Evolutionary conservation across 2,888 invertebrate species (phyloP).

Genomic region (Agrenia bidenticulata): DNA sequence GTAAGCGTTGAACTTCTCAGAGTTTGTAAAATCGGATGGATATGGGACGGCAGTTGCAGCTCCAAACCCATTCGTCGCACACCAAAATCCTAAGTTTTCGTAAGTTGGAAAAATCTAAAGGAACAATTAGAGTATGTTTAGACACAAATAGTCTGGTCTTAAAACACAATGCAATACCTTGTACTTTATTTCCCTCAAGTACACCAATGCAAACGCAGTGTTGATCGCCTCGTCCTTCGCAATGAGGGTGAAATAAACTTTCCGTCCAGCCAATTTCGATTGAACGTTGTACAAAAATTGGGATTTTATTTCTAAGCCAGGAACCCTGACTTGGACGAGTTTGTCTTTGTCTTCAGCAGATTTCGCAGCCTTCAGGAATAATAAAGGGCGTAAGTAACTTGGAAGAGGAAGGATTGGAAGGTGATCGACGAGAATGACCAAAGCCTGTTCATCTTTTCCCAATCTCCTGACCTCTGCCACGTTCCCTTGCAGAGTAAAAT

Average conservation of each 20-base stretch:
- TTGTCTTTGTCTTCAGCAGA: not conserved
- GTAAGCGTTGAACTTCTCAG: slow-evolving; percentile 10
- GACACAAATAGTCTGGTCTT: not conserved
- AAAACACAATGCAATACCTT: not conserved
- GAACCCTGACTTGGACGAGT: not conserved
- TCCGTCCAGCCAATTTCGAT: not conserved
- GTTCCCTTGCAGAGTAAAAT: slow-evolving; percentile 21
- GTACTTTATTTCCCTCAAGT: not conserved
- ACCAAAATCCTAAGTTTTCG: slow-evolving; percentile 14
- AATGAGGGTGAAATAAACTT: slow-evolving; percentile 10
- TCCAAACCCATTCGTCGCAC: slow-evolving; percentile 17
- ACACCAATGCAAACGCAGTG: not conserved
- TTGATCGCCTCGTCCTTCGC: not conserved
- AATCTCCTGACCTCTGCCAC: slow-evolving; percentile 3
- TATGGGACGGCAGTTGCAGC: slow-evolving; percentile 12
- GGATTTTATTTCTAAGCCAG: slow-evolving; percentile 2
- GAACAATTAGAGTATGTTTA: not conserved
- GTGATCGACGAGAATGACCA: slow-evolving; percentile 13
- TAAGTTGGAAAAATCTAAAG: slow-evolving; percentile 11
- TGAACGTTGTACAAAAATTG: slow-evolving; percentile 6
- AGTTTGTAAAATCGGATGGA: not conserved
- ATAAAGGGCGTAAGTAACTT: not conserved
- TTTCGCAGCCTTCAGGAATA: not conserved
- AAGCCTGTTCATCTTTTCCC: slow-evolving; percentile 3
- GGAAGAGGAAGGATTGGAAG: slow-evolving; percentile 1